Evolutionary conservation across 1,140 invertebrate species (phyloP).

Genomic region (Palaemon carinicauda): DNA sequence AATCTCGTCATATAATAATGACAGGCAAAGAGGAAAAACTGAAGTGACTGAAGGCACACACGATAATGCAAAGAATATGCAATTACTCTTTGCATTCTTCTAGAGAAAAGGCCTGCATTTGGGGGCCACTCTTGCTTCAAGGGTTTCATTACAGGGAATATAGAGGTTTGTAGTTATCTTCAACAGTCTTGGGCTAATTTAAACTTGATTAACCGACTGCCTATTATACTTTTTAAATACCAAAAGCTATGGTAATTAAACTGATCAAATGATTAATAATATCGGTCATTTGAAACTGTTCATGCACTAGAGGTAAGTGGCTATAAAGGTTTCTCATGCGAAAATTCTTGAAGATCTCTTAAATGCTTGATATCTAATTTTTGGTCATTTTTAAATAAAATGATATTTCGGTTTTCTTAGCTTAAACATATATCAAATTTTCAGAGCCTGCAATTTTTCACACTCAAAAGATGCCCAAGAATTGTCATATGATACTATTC

Average conservation of each 20-base stretch:
- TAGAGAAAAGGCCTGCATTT: conserved; percentile 51
- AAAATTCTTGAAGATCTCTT: conserved; percentile 39
- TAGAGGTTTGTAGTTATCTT: neutral
- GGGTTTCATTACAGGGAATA: neutral
- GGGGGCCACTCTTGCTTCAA: conserved; percentile 20
- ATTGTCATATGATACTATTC: conserved; percentile 36
- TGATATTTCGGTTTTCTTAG: too few species aligned
- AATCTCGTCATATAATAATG: conserved; percentile 35
- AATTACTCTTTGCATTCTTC: conserved; percentile 48
- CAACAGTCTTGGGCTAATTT: neutral
- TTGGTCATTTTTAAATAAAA: neutral
- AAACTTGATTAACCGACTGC: neutral
- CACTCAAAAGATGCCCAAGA: conserved; percentile 25
- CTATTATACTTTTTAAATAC: conserved; percentile 16
- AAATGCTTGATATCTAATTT: neutral
- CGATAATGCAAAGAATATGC: conserved; percentile 49
- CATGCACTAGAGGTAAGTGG: conserved; percentile 41
- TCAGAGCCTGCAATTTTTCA: too few species aligned
- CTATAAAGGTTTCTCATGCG: conserved; percentile 10
- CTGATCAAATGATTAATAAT: conserved; percentile 26
- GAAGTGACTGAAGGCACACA: conserved; percentile 55
- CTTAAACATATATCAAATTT: too few species aligned
- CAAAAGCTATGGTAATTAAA: conserved; percentile 37
- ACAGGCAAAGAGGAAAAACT: conserved; percentile 48
- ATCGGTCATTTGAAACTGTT: conserved; percentile 47